Evolutionary conservation across 35 echinoderm and acorn worm species (phyloP).

Genomic region (Heliocidaris tuberculata): DNA sequence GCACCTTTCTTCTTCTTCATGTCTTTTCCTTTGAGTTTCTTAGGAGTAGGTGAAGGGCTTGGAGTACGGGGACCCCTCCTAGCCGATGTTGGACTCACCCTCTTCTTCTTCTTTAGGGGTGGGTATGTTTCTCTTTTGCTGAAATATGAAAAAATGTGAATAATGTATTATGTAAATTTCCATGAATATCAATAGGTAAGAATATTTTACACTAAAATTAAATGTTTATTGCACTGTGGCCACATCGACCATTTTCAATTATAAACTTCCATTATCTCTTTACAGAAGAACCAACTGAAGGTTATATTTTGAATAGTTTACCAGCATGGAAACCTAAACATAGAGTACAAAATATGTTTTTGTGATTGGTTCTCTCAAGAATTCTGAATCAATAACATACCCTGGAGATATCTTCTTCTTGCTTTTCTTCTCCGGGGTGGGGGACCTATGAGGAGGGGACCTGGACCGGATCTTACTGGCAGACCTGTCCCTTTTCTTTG

Average conservation of each 20-base stretch:
- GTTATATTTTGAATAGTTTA: too few relatives aligned
- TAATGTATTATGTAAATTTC: too few relatives aligned
- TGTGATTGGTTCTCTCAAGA: too few relatives aligned
- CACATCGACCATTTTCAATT: too few relatives aligned
- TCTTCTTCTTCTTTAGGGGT: slow-evolving; percentile 15
- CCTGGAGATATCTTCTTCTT: slow-evolving; percentile 12
- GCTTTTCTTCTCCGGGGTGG: slow-evolving; percentile 1
- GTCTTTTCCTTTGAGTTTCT: slow-evolving; percentile 11
- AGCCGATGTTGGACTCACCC: not conserved
- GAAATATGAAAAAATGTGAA: too few relatives aligned
- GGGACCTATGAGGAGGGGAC: slow-evolving; percentile 12
- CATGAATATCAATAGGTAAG: too few relatives aligned
- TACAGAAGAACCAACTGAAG: too few relatives aligned
- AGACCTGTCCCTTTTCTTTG: slow-evolving; percentile 31
- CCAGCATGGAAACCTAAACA: too few relatives aligned
- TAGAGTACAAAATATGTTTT: too few relatives aligned
- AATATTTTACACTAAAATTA: too few relatives aligned
- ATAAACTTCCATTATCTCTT: too few relatives aligned
- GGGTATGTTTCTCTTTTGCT: not conserved
- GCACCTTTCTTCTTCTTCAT: slow-evolving; percentile 20
- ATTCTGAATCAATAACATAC: not conserved
- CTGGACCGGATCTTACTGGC: slow-evolving; percentile 49
- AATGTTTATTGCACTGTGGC: too few relatives aligned
- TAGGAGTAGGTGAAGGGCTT: slow-evolving; percentile 10
- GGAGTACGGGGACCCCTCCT: slow-evolving; percentile 14